These are phyloP conservation scores for Nasalis larvatus DNA, from an alignment of 2,113 vertebrate genomes.

Conservation along the genomic window DNA sequence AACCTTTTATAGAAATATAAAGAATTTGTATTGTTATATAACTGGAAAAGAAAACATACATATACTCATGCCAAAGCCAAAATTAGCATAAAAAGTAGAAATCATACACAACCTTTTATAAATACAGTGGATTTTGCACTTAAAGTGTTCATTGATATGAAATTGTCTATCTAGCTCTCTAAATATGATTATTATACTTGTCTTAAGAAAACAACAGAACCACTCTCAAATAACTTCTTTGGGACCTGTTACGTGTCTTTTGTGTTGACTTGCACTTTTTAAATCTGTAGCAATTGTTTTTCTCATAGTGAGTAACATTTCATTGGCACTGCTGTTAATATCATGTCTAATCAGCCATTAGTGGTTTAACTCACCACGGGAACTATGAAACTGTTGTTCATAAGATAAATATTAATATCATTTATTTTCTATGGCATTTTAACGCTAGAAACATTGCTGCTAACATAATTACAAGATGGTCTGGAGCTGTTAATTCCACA, in stretches of 20 bases:
- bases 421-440: slow-evolving; percentile 56
- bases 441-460: slow-evolving; percentile 18
- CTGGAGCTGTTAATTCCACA: slow-evolving; percentile 57
- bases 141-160: neutral
- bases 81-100: neutral
- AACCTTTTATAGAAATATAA: neutral
- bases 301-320: neutral
- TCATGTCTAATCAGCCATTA: neutral
- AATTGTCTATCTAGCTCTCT: neutral
- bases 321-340: neutral
- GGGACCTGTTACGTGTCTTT: neutral
- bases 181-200: neutral
- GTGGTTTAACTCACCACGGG: slow-evolving; percentile 16
- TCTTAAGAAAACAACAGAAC: neutral
- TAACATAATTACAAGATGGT: slow-evolving; percentile 15
- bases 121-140: neutral
- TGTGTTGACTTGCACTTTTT: neutral
- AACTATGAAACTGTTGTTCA: neutral
- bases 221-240: neutral
- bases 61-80: neutral
- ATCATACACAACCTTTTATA: neutral
- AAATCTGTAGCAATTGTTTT: neutral
- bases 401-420: slow-evolving; percentile 42
- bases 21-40: neutral
- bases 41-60: neutral